Conservation (phyloP, 2,888 invertebrate species). For the Platerodrilus igneus region DNA sequence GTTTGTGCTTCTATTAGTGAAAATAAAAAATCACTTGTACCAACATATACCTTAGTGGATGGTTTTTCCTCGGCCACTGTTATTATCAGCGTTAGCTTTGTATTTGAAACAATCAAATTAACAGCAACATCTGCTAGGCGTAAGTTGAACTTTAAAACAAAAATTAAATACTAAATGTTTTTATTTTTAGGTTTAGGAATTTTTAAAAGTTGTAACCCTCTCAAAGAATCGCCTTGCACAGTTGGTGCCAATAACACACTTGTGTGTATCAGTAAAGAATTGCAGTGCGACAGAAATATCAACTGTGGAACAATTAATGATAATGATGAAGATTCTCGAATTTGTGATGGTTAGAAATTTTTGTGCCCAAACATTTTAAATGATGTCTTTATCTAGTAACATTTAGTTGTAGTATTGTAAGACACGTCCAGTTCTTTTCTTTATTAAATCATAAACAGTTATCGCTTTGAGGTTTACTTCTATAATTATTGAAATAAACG, state of each 20-base stretch:
- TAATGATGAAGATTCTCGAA: slow-evolving; percentile 27
- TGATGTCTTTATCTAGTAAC: too few species aligned
- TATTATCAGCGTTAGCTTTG: background rate
- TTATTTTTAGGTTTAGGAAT: slow-evolving; percentile 16
- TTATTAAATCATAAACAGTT: too few species aligned
- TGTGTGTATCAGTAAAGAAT: slow-evolving; percentile 26
- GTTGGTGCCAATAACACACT: slow-evolving; percentile 14
- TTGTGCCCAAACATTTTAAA: too few species aligned
- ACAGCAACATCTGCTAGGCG: slow-evolving; percentile 27
- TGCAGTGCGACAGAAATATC: slow-evolving; percentile 28
- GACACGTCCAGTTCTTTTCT: too few species aligned
- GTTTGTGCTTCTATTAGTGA: too few species aligned
- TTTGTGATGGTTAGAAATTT: slow-evolving; percentile 17
- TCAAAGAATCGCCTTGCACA: slow-evolving; percentile 22
- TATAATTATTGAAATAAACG: too few species aligned
- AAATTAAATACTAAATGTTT: background rate
- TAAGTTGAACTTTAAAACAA: slow-evolving; percentile 10
- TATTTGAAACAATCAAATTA: slow-evolving; percentile 20
- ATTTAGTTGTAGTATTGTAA: too few species aligned
- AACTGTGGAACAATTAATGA: slow-evolving; percentile 25
- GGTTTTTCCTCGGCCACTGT: too few species aligned
- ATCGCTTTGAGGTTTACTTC: too few species aligned
- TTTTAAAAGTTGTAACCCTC: slow-evolving; percentile 12
- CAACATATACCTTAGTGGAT: too few species aligned
- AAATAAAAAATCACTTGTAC: too few species aligned